Evolutionary conservation across 2,888 invertebrate species (phyloP), one percentile per base, ranked within the genome.

Genomic region (Acronicta alni): DNA sequence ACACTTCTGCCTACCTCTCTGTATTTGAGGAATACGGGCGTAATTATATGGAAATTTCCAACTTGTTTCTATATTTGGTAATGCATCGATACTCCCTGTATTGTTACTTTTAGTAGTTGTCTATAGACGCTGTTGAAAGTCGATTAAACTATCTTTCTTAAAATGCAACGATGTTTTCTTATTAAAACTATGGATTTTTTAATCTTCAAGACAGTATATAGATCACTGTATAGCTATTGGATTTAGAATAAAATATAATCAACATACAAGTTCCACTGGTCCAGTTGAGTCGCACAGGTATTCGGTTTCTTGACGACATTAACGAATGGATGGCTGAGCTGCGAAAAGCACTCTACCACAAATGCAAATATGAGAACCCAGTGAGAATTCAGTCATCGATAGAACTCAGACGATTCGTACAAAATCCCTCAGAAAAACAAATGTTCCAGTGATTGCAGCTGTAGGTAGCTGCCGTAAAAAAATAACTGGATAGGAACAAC

Each of bases 281-380:
- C 43, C 51, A 45, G 37, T 15, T 20, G 17, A 10, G 35, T 57
- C 42, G 30, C 57, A 62, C 41, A 53, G 53, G 32, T 42, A 42
- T 46, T 18, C 43, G 38, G 52, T 62, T 57, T 32, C 62, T 48
- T 54, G 63, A 26, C 15, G 26, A n/a, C 42, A 46, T 38, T 3
- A n/a, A 15, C 26, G 14, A 23, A 60, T 20, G 57, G 30, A 48
- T 51, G 49, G 38, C 46, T 67, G 53, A 17, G 35, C 4, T 17
- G 46, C n/a, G 0, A 45, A 38, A 52, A 37, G n/a, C 41, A 8
- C 18, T 39, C 39, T 38, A 43, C 23, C 53, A 23, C 45, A 37
- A 26, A 35, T 14, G 10, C 0, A 2, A 5, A 17, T 9, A 20
- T 38, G n/a, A 30, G 15, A 37, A 53, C 35, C 30, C 5, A 30